Evolutionary conservation across 30 jellyfish, hydroid and myxozoan genomes (phyloP).

Genomic region (Aurelia aurita complex sp. Pacific): DNA sequence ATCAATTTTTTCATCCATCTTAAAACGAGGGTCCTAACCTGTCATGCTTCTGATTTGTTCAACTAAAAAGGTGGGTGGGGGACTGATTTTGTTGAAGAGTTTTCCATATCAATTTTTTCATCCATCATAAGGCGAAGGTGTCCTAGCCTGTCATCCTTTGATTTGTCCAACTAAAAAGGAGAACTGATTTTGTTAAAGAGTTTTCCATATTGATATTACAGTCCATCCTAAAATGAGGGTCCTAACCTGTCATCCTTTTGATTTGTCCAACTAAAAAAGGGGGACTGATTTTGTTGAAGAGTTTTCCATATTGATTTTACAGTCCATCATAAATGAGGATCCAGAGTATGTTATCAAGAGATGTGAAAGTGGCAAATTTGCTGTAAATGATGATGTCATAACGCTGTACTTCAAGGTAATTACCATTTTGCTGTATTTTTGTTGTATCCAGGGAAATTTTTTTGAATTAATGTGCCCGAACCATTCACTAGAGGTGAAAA

Average conservation of each 20-base stretch:
- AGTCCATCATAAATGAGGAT: constrained; percentile 91
- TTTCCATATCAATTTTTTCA: constrained; percentile 14
- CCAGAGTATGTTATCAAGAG: constrained; percentile 92
- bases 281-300: neutral
- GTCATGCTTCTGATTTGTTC: neutral
- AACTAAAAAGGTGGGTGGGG: neutral
- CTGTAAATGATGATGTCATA: constrained; percentile 85
- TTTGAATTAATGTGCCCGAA: neutral
- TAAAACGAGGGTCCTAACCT: constrained; percentile 69
- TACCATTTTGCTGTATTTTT: neutral
- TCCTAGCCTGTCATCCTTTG: constrained; percentile 23
- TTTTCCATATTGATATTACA: neutral
- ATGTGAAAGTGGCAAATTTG: constrained; percentile 86
- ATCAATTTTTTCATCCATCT: constrained; percentile 56
- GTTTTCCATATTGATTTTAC: neutral
- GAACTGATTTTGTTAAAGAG: neutral
- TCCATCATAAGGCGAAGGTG: constrained; percentile 79
- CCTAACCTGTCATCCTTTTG: constrained; percentile 19
- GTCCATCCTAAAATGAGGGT: constrained; percentile 85
- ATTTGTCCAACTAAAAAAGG: neutral
- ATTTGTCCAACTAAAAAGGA: neutral
- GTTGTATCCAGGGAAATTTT: neutral
- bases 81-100: neutral
- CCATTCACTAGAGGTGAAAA: too few relatives aligned
- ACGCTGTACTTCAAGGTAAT: constrained; percentile 80